Conservation (phyloP, 2,113 vertebrate genomes). For the Eulacestoma nigropectus region DNA sequence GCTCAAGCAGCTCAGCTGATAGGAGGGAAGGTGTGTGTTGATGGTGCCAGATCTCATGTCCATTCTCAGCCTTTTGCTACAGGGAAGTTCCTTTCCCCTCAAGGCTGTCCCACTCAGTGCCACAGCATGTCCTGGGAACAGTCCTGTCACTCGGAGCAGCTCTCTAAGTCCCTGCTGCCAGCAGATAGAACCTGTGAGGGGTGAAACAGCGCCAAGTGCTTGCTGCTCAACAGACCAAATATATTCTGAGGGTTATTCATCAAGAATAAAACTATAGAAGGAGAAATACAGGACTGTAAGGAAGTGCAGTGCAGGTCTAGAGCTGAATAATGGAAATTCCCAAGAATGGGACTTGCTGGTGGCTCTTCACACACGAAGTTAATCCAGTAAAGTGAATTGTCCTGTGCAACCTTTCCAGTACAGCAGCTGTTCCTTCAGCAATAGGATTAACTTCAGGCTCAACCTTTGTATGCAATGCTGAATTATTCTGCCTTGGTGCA, state of each 20-base stretch:
- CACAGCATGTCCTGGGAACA: not conserved
- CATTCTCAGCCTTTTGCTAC: not conserved
- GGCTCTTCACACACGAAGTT: not conserved
- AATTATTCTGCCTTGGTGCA: not conserved
- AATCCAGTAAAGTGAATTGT: constrained; percentile 20
- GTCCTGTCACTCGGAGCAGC: not conserved
- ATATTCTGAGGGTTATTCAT: not conserved
- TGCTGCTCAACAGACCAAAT: not conserved
- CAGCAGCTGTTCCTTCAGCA: not conserved
- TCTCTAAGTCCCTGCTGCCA: not conserved
- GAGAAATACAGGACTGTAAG: not conserved
- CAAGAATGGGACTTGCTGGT: not conserved
- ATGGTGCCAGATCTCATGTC: not conserved
- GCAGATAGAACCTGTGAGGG: not conserved
- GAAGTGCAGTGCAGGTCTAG: not conserved
- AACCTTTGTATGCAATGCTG: not conserved
- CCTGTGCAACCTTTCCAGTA: not conserved
- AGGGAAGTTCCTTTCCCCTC: not conserved
- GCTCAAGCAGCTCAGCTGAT: not conserved
- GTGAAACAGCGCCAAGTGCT: not conserved
- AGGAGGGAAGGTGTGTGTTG: not conserved
- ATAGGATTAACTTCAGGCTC: not conserved
- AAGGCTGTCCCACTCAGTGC: not conserved
- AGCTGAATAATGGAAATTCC: not conserved
- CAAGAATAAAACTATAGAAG: not conserved